Conservation (phyloP, 2,888 invertebrate species). For the Epistrophella euchroma region DNA sequence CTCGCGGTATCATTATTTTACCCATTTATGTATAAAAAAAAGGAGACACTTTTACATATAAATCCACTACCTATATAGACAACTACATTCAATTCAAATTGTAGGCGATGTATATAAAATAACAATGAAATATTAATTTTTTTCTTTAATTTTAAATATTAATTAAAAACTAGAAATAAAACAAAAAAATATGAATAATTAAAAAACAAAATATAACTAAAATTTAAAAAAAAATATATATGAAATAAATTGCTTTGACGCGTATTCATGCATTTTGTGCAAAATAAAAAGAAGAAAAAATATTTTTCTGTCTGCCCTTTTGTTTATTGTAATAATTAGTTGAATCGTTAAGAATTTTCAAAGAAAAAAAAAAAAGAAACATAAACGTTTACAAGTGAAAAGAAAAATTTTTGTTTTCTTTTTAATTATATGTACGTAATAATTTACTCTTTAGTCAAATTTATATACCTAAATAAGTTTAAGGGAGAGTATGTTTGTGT, state of each 20-base stretch:
- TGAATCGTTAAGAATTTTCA: constrained; percentile 58
- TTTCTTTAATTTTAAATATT: constrained; percentile 60
- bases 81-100: constrained; percentile 70
- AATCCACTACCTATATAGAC: constrained; percentile 53
- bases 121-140: constrained; percentile 56
- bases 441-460: constrained; percentile 68
- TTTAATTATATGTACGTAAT: background rate
- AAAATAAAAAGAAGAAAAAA: constrained; percentile 22
- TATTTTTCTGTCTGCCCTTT: constrained; percentile 37
- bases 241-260: constrained; percentile 55
- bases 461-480: constrained; percentile 42
- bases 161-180: constrained; percentile 10
- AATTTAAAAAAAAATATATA: constrained; percentile 28
- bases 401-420: constrained; percentile 35
- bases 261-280: constrained; percentile 50
- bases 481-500: constrained; percentile 51
- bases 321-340: constrained; percentile 60
- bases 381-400: constrained; percentile 33
- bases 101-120: constrained; percentile 71
- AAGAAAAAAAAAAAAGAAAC: background rate
- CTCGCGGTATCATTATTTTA: constrained; percentile 33
- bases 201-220: constrained; percentile 19
- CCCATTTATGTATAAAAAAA: constrained; percentile 41
- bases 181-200: constrained; percentile 26
- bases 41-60: constrained; percentile 64